These are phyloP conservation scores for Puntigrus tetrazona DNA, from an alignment of 2,113 vertebrate genomes.

Conservation along the genomic window DNA sequence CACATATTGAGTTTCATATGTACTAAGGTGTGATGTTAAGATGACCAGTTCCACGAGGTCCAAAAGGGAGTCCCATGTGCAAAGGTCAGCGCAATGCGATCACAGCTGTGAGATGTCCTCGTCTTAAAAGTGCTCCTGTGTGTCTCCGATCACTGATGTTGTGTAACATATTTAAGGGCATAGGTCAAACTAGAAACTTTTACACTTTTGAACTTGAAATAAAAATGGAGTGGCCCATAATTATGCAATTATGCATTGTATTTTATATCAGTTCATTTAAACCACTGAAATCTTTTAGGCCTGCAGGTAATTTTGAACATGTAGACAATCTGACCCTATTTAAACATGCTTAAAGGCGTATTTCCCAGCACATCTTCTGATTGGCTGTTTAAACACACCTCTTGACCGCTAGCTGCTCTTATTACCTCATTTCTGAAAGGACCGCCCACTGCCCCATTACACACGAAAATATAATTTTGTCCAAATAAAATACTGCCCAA, in stretches of 20 bases:
- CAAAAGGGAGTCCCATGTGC: neutral
- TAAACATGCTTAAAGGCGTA: neutral
- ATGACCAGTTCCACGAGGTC: constrained; percentile 11
- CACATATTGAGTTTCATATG: constrained; percentile 34
- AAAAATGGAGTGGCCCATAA: neutral
- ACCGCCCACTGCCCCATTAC: neutral
- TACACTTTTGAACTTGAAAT: neutral
- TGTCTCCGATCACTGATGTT: neutral
- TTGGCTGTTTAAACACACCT: constrained; percentile 41
- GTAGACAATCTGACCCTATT: neutral
- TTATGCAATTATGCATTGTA: neutral
- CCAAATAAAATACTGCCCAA: neutral
- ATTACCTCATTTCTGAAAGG: neutral
- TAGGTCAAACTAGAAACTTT: neutral
- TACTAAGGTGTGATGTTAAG: constrained; percentile 41
- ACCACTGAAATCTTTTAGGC: neutral
- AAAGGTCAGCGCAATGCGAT: constrained; percentile 46
- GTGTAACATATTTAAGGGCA: constrained; percentile 7
- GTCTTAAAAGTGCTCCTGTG: constrained; percentile 35
- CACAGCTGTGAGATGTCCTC: constrained; percentile 31
- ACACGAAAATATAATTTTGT: neutral
- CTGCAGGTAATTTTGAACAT: neutral
- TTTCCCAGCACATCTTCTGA: neutral
- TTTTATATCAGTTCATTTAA: neutral
- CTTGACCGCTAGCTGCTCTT: constrained; percentile 17